These are phyloP conservation scores for Salvator merianae DNA, from an alignment of 2,113 vertebrate species.

Conservation along the genomic window DNA sequence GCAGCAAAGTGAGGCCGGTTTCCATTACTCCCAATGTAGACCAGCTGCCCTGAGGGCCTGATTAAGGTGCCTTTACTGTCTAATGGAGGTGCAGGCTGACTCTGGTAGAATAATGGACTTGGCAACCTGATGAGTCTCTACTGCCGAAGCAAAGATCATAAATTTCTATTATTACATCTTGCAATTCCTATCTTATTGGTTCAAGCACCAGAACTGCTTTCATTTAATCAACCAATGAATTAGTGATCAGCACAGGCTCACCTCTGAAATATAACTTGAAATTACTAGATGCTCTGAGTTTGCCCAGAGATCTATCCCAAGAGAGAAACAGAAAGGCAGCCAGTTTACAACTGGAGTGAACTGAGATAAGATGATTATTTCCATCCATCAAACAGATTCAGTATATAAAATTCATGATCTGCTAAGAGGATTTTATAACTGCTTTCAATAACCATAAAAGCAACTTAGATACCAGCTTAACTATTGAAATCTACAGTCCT, in stretches of 20 bases:
- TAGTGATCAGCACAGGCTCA: background rate
- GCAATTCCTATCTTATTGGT: background rate
- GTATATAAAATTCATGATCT: conserved; percentile 25
- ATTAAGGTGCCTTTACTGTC: no score
- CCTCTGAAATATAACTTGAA: background rate
- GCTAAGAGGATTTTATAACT: conserved; percentile 16
- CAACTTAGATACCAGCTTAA: conserved; percentile 16
- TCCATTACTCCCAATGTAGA: no score
- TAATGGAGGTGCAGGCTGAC: background rate
- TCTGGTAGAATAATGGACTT: background rate
- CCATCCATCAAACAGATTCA: conserved; percentile 16
- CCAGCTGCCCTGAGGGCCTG: no score
- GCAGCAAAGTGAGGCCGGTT: no score
- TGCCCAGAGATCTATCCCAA: background rate
- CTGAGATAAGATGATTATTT: conserved; percentile 11
- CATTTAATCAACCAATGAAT: background rate
- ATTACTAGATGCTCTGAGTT: background rate
- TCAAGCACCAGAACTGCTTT: background rate
- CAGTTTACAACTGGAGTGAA: conserved; percentile 6
- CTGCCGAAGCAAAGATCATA: background rate
- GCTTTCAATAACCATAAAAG: conserved; percentile 16
- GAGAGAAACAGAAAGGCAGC: background rate
- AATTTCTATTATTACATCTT: background rate
- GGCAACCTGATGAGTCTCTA: background rate
- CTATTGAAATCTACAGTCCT: background rate